Percentiles rank a stretch among this genome's conserved stretches.
Evolutionary conservation across 2,888 invertebrate species (phyloP).

Genomic region (Sinotaia quadrata): DNA sequence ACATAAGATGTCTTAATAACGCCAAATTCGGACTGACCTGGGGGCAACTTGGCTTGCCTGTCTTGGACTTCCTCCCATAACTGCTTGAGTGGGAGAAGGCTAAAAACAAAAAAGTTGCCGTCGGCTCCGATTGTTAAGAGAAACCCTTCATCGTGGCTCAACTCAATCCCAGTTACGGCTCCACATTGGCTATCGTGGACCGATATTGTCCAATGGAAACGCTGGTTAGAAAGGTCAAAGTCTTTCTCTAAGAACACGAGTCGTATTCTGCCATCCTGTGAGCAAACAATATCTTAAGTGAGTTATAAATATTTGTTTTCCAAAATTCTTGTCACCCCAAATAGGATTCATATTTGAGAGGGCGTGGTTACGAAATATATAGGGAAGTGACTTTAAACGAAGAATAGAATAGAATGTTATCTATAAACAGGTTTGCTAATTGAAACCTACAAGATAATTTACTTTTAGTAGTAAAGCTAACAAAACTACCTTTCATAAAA

Average conservation of each 20-base stretch:
- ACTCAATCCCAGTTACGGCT: neutral
- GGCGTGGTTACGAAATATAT: no score
- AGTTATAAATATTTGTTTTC: no score
- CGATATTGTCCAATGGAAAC: neutral
- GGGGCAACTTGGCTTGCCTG: slow-evolving; percentile 10
- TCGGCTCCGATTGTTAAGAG: slow-evolving; percentile 14
- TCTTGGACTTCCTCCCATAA: neutral
- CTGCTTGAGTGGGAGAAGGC: neutral
- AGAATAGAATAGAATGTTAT: no score
- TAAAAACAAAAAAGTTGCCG: slow-evolving; percentile 27
- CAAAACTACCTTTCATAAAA: no score
- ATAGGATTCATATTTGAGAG: no score
- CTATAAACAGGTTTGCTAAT: no score
- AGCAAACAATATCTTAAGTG: neutral
- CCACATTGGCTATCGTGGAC: slow-evolving; percentile 7
- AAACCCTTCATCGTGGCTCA: slow-evolving; percentile 21
- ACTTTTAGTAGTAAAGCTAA: no score
- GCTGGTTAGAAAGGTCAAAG: slow-evolving; percentile 4
- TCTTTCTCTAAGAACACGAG: slow-evolving; percentile 14
- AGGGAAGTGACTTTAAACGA: no score
- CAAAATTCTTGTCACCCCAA: no score
- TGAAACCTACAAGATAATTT: no score
- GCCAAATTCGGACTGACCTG: neutral
- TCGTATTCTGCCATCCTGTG: slow-evolving; percentile 14
- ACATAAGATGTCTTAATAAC: no score